phyloP scores from a whole-genome alignment of 1,140 invertebrate genomes.

The Anastatus disparis region DNA sequence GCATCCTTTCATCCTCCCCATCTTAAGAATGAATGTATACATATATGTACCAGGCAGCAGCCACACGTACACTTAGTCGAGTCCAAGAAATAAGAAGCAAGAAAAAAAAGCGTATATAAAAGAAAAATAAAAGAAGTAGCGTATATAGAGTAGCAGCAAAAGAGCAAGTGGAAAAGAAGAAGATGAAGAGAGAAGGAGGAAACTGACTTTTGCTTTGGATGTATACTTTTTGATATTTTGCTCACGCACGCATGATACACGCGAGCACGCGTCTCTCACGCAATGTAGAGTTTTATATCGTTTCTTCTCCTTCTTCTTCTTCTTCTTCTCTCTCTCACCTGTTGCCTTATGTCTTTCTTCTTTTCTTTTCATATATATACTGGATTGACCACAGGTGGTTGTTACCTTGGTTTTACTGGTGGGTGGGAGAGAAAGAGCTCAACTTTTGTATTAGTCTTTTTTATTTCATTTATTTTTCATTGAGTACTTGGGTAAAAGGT shows the following conservation, averaged over 20 bases:
- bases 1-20: no score
- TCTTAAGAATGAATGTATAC: no score
- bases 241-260: constrained; percentile 58
- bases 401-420: constrained; percentile 42
- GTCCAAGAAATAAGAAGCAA: no score
- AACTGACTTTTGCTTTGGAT: background rate
- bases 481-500: no score
- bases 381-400: constrained; percentile 56
- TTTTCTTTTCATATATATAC: background rate
- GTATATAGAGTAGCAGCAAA: no score
- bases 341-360: constrained; percentile 3
- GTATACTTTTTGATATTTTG: constrained; percentile 63
- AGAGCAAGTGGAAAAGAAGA: background rate
- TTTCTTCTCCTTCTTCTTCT: constrained; percentile 25
- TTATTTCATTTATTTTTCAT: no score
- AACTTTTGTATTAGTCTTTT: no score
- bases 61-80: no score
- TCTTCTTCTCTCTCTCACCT: constrained; percentile 27
- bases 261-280: constrained; percentile 48
- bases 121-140: no score
- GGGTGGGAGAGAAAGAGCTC: constrained; percentile 62
- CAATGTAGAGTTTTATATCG: constrained; percentile 44
- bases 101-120: no score
- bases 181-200: background rate
- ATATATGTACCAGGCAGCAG: no score